A percentile compares a stretch with the other conserved stretches of the same genome.
These are phyloP conservation scores for Callochromis pleurospilus DNA, from an alignment of 2,113 vertebrate genomes.

Conservation along the genomic window DNA sequence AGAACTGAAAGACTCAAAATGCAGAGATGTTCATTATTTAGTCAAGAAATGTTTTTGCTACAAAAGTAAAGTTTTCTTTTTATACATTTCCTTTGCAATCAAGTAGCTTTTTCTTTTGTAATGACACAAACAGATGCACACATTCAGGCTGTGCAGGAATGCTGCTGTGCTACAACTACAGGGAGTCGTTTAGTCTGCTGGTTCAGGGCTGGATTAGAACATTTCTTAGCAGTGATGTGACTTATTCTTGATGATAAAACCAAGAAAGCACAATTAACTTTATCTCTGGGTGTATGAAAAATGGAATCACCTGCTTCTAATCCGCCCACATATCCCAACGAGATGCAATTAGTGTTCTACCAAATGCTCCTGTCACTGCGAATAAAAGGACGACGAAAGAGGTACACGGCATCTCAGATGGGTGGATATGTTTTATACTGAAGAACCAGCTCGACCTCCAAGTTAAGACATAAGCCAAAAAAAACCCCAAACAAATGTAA, in stretches of 20 bases:
- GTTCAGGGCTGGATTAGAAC: neutral
- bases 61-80: neutral
- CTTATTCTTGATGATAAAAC: neutral
- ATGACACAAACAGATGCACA: neutral
- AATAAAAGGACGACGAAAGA: neutral
- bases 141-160: neutral
- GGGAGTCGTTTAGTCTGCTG: neutral
- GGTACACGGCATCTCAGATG: neutral
- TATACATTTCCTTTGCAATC: neutral
- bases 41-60: neutral
- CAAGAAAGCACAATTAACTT: neutral
- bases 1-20: neutral
- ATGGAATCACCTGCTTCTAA: neutral
- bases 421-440: neutral
- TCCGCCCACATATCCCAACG: slow-evolving; percentile 41
- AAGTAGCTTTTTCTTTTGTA: neutral
- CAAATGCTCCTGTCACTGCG: slow-evolving; percentile 16
- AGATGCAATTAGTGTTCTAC: slow-evolving; percentile 44
- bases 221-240: neutral
- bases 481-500: neutral
- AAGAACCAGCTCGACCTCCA: neutral
- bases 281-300: neutral
- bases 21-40: neutral
- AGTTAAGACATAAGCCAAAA: neutral
- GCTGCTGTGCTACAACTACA: neutral